Conservation (phyloP, 2,888 invertebrate species). For the Vanessa cardui region DNA sequence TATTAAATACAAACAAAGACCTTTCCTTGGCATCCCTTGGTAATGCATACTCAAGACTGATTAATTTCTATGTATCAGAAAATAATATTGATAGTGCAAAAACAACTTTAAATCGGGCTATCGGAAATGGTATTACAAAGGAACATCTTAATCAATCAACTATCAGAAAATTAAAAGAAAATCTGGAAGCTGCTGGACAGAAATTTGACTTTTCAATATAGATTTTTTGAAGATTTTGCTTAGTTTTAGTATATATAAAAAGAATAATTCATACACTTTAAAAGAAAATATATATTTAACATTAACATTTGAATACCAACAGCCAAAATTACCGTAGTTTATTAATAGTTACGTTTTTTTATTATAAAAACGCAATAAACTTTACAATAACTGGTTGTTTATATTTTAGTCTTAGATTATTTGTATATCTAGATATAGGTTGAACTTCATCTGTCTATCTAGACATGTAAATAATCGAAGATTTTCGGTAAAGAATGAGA, state of each 20-base stretch:
- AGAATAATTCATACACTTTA: background rate
- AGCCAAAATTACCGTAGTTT: too few relatives aligned
- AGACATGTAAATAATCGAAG: too few relatives aligned
- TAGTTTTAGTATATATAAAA: background rate
- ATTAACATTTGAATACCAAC: too few relatives aligned
- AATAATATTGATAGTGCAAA: constrained; percentile 58
- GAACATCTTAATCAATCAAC: constrained; percentile 84
- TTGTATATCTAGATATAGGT: too few relatives aligned
- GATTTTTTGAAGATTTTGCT: background rate
- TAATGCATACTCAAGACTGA: constrained; percentile 69
- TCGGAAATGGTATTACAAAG: constrained; percentile 63
- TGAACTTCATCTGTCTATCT: too few relatives aligned
- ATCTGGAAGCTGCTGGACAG: constrained; percentile 77
- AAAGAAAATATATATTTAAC: too few relatives aligned
- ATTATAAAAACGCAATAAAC: too few relatives aligned
- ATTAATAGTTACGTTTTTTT: too few relatives aligned
- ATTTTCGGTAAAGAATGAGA: background rate
- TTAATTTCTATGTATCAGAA: constrained; percentile 59
- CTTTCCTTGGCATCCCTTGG: constrained; percentile 57
- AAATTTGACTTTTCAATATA: constrained; percentile 77
- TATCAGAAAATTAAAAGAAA: constrained; percentile 80
- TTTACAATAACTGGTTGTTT: too few relatives aligned
- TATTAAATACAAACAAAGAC: constrained; percentile 55
- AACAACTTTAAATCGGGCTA: constrained; percentile 54
- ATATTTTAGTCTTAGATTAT: too few relatives aligned